Conservation (phyloP, 2,888 invertebrate species). For the Hypselothyrea guttata region DNA sequence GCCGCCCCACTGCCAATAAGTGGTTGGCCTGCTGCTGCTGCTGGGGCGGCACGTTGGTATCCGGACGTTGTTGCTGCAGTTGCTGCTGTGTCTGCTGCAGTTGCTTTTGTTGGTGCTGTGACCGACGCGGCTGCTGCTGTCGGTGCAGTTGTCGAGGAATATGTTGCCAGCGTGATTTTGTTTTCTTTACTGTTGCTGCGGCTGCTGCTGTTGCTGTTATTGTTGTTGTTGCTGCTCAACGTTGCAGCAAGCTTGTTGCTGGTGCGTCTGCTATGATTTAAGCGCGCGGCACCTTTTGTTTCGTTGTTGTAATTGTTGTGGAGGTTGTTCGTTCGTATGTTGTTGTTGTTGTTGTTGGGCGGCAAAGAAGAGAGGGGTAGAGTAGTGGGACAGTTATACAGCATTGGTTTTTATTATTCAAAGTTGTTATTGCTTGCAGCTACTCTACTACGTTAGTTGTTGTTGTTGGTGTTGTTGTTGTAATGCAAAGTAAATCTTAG, state of each 20-base stretch:
- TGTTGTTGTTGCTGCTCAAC: constrained; percentile 28
- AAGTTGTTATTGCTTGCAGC: constrained; percentile 67
- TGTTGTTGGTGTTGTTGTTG: constrained; percentile 32
- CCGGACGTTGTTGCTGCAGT: constrained; percentile 78
- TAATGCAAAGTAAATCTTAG: constrained; percentile 47
- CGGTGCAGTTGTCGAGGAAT: constrained; percentile 41
- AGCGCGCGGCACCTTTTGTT: constrained; percentile 34
- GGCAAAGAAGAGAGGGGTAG: constrained; percentile 61
- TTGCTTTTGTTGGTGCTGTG: constrained; percentile 45
- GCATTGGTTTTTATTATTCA: constrained; percentile 54
- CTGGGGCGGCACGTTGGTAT: constrained; percentile 76
- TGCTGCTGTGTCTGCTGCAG: constrained; percentile 28
- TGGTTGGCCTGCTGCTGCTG: constrained; percentile 58
- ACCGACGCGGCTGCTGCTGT: too few relatives aligned
- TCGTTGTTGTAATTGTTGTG: constrained; percentile 10
- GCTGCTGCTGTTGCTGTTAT: constrained; percentile 34
- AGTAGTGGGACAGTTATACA: constrained; percentile 76
- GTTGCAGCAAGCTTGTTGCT: constrained; percentile 27
- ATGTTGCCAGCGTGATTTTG: constrained; percentile 56
- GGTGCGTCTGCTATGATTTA: constrained; percentile 31
- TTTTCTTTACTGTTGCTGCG: constrained; percentile 48
- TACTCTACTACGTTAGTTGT: constrained; percentile 70
- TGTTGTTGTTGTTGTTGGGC: constrained; percentile 37
- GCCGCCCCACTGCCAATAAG: constrained; percentile 78
- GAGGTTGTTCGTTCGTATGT: constrained; percentile 24